Percentiles rank a stretch among this genome's conserved stretches.
phyloP scores from a whole-genome alignment of 1,140 invertebrate species.

The Mesaphorura yosii region DNA sequence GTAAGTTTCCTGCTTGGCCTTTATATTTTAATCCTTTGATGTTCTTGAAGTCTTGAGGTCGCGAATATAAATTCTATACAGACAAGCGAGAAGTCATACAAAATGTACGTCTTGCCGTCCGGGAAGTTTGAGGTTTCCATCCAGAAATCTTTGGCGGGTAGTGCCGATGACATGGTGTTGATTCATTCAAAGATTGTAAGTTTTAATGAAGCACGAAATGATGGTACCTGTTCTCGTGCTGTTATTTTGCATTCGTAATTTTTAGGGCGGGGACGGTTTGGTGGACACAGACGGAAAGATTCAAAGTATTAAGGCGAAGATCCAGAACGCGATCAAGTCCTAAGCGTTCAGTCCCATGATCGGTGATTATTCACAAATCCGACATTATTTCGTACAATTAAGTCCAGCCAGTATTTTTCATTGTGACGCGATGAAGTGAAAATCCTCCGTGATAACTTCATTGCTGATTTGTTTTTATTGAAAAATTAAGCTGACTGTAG shows the following conservation, averaged over 20 bases:
- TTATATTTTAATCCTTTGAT: too few relatives aligned
- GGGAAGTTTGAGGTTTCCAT: background rate
- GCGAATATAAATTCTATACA: background rate
- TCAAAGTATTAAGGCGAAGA: background rate
- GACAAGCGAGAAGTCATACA: background rate
- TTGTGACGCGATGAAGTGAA: too few relatives aligned
- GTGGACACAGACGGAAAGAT: background rate
- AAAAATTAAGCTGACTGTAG: too few relatives aligned
- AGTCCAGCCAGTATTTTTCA: too few relatives aligned
- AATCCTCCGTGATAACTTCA: too few relatives aligned
- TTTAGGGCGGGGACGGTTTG: background rate
- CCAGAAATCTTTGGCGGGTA: background rate
- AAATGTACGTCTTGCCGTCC: background rate
- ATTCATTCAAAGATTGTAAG: background rate
- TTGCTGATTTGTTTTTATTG: too few relatives aligned
- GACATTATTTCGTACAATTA: too few relatives aligned
- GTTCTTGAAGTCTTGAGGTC: background rate
- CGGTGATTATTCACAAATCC: too few relatives aligned
- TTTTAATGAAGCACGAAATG: background rate
- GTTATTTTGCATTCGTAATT: background rate
- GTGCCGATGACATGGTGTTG: background rate
- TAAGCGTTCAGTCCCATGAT: too few relatives aligned
- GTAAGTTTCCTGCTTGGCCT: too few relatives aligned
- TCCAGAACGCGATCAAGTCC: too few relatives aligned
- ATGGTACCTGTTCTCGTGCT: background rate